Base-by-base conservation (phyloP, 2,797 vertebrate genomes). In the Aeoliscus strigatus region DNA sequence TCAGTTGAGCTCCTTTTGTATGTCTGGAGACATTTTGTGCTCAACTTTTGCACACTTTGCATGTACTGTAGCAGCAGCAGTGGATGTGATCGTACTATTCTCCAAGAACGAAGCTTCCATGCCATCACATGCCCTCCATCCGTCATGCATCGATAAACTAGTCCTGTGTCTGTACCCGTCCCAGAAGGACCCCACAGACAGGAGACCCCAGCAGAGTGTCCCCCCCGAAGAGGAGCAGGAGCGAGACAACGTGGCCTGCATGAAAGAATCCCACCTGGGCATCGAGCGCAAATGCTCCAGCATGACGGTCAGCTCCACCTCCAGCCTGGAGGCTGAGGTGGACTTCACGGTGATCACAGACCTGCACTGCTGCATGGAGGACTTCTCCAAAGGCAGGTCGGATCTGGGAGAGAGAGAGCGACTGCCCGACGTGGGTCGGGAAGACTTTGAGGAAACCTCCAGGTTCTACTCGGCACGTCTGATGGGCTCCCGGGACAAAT, bases 201-300 rank as follows among this genome's bases (percentile, higher is more conserved):
- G 1, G 87, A 74, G 79, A 34, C 60, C 82, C 21, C 79, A 75
- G 39, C 66, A 73, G 0, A 60, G 60, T 44, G 28, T 62, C 1
- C 38, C 75, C 43, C 60, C 72, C 1, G 94, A 97, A 63, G 93
- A 93, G 27, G 93, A 97, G 62, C 90, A 88, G 74, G 91, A 94
- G 73, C 89, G 85, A 37, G 92, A 93, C 54, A 87, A 86, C 0
- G 77, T 90, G 48, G 67, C 69, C 51, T 90, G 88, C 66, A 84
- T 93, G 81, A 93, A 92, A 70, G 94, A 96, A 75, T 89, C 0
- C 39, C 92, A 93, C 57, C 83, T 98, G 76, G 91, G 92, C 67
- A 97, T 97, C 0, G 96, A 97, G 70, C 92, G 94, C 65, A 98
- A 96, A 79, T 97, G 93, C 77, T 96, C 94, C 73, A 97, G 93